These are phyloP conservation scores for Gymnorhina tibicen DNA, from an alignment of 2,113 vertebrate genomes.

Conservation along the genomic window DNA sequence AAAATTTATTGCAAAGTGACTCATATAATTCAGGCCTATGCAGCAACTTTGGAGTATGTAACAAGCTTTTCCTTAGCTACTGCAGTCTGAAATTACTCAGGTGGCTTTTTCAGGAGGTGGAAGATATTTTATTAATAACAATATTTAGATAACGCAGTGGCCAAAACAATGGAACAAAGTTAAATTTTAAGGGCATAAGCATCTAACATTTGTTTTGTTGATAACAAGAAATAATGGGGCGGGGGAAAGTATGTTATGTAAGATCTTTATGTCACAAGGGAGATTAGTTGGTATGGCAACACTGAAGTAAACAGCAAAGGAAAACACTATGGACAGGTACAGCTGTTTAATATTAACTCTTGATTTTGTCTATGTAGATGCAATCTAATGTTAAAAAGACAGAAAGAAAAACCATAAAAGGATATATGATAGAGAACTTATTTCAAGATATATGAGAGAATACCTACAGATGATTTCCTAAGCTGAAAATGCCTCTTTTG, in stretches of 20 bases:
- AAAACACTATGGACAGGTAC: background rate
- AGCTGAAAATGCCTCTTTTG: background rate
- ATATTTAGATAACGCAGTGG: background rate
- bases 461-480: background rate
- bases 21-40: background rate
- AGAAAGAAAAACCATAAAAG: background rate
- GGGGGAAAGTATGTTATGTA: accelerated
- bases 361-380: background rate
- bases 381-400: background rate
- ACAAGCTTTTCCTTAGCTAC: background rate
- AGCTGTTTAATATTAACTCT: background rate
- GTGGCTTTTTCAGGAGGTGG: background rate
- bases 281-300: background rate
- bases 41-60: background rate
- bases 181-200: background rate
- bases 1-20: background rate
- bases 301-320: background rate
- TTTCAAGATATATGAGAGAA: background rate
- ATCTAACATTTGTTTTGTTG: background rate
- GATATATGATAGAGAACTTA: background rate
- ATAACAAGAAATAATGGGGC: accelerated
- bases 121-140: background rate
- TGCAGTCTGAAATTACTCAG: background rate
- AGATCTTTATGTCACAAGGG: background rate
- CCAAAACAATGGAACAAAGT: background rate